phyloP scores from a whole-genome alignment of 2,888 invertebrate species.

The Ichneumon xanthorius region DNA sequence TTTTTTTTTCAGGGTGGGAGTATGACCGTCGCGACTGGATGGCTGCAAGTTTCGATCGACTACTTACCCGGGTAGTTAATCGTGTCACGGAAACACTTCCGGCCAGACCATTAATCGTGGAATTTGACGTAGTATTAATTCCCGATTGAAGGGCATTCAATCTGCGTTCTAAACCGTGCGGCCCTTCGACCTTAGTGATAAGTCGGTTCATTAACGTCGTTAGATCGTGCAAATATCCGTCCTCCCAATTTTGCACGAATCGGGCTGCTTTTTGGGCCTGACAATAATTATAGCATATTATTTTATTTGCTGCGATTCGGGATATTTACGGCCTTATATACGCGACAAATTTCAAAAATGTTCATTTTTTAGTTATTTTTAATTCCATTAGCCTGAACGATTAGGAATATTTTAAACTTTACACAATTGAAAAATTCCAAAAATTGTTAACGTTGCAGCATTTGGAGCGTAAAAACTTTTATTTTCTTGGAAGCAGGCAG shows the following conservation, averaged over 20 bases:
- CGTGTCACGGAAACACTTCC: not conserved
- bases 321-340: no score
- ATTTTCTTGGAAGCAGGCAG: no score
- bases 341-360: no score
- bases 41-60: not conserved
- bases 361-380: no score
- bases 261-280: constrained; percentile 85
- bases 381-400: no score
- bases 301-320: not conserved
- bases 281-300: constrained; percentile 33
- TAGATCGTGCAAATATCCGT: constrained; percentile 77
- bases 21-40: no score
- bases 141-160: constrained; percentile 74
- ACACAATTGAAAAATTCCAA: no score
- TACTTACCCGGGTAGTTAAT: constrained; percentile 44
- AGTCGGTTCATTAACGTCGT: constrained; percentile 76
- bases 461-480: no score
- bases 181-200: constrained; percentile 77
- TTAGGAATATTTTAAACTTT: no score
- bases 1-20: no score
- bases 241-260: constrained; percentile 81
- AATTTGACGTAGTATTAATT: constrained; percentile 63
- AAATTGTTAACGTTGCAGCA: no score
- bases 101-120: not conserved
- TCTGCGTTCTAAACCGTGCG: constrained; percentile 78